Evolutionary conservation across 2,888 invertebrate genomes (phyloP).

Genomic region (Agrochola macilenta): DNA sequence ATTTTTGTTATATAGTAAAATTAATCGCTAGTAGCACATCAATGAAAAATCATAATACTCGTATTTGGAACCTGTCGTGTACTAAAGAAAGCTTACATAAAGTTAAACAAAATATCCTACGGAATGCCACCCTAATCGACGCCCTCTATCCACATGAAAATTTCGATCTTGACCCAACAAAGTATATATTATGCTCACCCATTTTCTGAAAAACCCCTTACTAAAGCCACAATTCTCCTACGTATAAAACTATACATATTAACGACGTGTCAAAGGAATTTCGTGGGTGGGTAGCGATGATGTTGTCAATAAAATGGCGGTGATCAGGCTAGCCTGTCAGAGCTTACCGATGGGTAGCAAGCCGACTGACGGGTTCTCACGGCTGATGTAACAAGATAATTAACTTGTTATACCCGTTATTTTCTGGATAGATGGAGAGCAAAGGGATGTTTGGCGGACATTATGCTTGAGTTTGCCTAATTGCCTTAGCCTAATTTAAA

Average conservation of each 20-base stretch:
- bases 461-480: neutral
- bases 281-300: conserved; percentile 34
- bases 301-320: conserved; percentile 57
- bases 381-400: conserved; percentile 57
- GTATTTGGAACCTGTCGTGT: neutral
- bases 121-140: neutral
- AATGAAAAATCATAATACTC: neutral
- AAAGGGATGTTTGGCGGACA: conserved; percentile 17
- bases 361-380: conserved; percentile 35
- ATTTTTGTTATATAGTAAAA: too few species aligned
- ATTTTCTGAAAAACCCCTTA: neutral
- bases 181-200: neutral
- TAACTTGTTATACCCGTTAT: conserved; percentile 49
- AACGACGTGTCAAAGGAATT: conserved; percentile 63
- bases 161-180: neutral
- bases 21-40: neutral
- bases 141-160: neutral
- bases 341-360: conserved; percentile 27
- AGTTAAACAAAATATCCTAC: neutral
- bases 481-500: neutral
- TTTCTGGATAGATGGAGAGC: conserved; percentile 41
- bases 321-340: conserved; percentile 41
- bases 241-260: conserved; percentile 19
- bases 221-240: neutral
- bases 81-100: neutral